Percentiles rank a stretch among this genome's conserved stretches.
Conservation (phyloP, 2,113 vertebrate genomes). For the Nanger granti region DNA sequence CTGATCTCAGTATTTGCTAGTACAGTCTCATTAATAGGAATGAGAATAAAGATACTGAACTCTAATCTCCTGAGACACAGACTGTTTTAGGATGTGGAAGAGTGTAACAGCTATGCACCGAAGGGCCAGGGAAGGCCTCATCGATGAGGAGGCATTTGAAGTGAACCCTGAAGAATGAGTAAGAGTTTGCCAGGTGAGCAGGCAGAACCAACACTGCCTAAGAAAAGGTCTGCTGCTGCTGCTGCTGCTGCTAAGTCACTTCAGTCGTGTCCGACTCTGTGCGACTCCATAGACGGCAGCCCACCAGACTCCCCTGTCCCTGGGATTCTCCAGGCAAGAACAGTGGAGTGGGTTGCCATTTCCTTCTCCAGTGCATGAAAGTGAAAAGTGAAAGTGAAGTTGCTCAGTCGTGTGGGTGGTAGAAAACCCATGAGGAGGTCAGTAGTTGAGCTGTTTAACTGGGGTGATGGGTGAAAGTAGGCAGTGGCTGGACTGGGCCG, state of each 20-base stretch:
- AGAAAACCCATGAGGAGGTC: not conserved
- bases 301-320: too few relatives aligned
- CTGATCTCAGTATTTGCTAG: not conserved
- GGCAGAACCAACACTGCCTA: not conserved
- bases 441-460: not conserved
- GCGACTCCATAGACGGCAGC: too few relatives aligned
- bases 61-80: not conserved
- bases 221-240: not conserved
- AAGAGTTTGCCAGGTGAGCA: not conserved
- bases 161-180: not conserved
- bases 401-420: not conserved
- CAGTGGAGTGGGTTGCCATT: not conserved
- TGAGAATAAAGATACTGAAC: not conserved
- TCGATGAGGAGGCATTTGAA: not conserved
- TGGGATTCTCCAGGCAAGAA: too few relatives aligned
- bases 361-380: not conserved
- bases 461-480: not conserved
- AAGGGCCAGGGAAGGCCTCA: not conserved
- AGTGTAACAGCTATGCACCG: not conserved
- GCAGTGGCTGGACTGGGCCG: not conserved
- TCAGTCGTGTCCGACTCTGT: too few relatives aligned
- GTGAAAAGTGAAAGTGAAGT: not conserved
- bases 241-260: not conserved
- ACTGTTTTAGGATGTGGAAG: not conserved
- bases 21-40: not conserved